These are phyloP conservation scores for Apostichopus japonicus DNA, from an alignment of 35 echinoderm and acorn worm genomes.

Conservation along the genomic window DNA sequence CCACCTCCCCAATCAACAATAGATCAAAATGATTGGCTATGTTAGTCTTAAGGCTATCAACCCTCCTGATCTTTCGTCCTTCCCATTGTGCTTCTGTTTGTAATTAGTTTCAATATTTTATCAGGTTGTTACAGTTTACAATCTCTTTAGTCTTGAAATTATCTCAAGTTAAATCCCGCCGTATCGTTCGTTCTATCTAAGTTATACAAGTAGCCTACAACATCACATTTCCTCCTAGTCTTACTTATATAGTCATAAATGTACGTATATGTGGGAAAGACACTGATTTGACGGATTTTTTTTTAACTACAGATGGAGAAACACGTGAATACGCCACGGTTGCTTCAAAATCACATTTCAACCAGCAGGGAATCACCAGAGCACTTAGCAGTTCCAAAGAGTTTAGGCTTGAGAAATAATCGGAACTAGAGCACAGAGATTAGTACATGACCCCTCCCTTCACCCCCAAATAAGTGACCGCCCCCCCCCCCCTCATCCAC, in stretches of 20 bases:
- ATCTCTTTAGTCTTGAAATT: background rate
- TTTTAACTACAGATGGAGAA: background rate
- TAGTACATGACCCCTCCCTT: no score
- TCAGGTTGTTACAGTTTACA: conserved; percentile 3
- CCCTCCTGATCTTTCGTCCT: no score
- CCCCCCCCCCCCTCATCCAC: no score
- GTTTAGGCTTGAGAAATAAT: no score
- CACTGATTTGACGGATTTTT: background rate
- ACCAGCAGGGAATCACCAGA: background rate
- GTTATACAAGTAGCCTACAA: no score
- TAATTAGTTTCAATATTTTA: conserved; percentile 5
- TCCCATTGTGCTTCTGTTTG: background rate
- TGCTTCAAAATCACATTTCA: background rate
- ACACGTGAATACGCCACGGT: background rate
- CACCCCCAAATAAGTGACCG: no score
- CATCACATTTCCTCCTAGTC: background rate
- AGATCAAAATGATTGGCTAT: no score
- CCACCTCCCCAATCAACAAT: no score
- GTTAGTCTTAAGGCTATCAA: no score
- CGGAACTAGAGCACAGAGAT: no score
- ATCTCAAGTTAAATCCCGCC: conserved; percentile 6
- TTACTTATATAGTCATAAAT: background rate
- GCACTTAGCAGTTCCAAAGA: no score
- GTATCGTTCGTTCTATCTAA: background rate
- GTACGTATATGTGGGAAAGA: background rate